Evolutionary conservation across 2,888 invertebrate genomes (phyloP).

Genomic region (Ischnura elegans): DNA sequence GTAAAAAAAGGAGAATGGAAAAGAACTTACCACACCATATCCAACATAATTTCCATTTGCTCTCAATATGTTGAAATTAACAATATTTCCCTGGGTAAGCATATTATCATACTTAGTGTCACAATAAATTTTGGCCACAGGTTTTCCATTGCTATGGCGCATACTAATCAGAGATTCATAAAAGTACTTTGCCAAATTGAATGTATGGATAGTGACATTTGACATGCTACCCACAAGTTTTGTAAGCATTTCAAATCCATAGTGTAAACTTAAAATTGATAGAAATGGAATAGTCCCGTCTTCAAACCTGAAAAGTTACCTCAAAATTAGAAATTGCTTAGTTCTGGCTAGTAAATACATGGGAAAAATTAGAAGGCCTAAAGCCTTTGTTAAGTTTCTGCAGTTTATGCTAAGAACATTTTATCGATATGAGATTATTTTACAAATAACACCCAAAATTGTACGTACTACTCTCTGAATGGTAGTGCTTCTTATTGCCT

Average conservation of each 20-base stretch:
- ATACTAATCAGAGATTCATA: conserved; percentile 83
- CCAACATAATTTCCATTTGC: conserved; percentile 90
- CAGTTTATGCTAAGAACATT: too few species aligned
- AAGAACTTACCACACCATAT: conserved; percentile 87
- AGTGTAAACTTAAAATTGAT: conserved; percentile 88
- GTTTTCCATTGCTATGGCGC: conserved; percentile 86
- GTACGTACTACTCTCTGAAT: too few species aligned
- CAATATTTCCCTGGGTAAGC: conserved; percentile 88
- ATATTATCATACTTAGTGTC: conserved; percentile 84
- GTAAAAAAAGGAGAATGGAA: conserved; percentile 52
- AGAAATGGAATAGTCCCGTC: conserved; percentile 96
- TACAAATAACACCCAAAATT: too few species aligned
- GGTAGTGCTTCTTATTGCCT: too few species aligned
- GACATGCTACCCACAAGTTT: conserved; percentile 84
- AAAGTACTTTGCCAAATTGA: conserved; percentile 86
- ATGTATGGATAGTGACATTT: conserved; percentile 85
- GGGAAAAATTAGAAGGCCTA: not conserved
- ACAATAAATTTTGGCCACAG: conserved; percentile 86
- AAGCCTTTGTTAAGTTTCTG: too few species aligned
- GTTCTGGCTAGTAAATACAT: not conserved
- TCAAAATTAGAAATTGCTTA: not conserved
- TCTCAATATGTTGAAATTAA: conserved; percentile 92
- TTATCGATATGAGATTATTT: too few species aligned
- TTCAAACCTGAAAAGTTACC: conserved; percentile 85
- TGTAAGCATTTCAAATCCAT: conserved; percentile 89